phyloP scores from a whole-genome alignment of 1,140 invertebrate species.

The Sycophila sp. region DNA sequence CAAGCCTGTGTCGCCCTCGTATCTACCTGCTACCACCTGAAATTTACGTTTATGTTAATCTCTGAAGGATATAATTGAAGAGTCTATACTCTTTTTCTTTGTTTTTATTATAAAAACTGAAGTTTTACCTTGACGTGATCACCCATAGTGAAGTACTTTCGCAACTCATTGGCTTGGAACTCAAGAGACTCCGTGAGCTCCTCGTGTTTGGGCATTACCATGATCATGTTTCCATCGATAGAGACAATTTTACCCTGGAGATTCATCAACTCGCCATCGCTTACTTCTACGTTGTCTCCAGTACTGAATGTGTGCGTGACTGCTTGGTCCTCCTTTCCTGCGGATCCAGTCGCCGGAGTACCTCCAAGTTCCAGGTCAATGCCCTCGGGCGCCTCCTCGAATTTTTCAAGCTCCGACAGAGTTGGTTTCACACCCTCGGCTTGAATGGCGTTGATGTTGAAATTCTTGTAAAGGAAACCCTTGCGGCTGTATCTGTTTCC shows the following conservation, averaged over 20 bases:
- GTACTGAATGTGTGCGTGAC: slow-evolving; percentile 88
- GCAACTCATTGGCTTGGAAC: slow-evolving; percentile 90
- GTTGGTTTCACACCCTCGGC: slow-evolving; percentile 95
- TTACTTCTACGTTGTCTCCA: slow-evolving; percentile 96
- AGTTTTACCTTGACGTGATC: slow-evolving; percentile 97
- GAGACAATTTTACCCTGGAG: slow-evolving; percentile 92
- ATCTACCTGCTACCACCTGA: too few relatives aligned
- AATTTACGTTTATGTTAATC: too few relatives aligned
- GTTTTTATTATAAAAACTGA: too few relatives aligned
- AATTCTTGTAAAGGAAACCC: slow-evolving; percentile 95
- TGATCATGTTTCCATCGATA: slow-evolving; percentile 95
- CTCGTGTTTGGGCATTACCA: slow-evolving; percentile 96
- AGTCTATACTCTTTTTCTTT: too few relatives aligned
- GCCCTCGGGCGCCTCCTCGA: slow-evolving; percentile 94
- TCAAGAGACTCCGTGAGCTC: slow-evolving; percentile 90
- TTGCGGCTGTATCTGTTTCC: slow-evolving; percentile 93
- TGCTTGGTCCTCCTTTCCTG: too few relatives aligned
- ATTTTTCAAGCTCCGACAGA: slow-evolving; percentile 91
- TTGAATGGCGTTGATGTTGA: slow-evolving; percentile 90
- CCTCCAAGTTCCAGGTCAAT: slow-evolving; percentile 80
- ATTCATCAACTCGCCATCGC: slow-evolving; percentile 93
- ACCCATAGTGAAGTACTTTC: slow-evolving; percentile 93
- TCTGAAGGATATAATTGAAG: too few relatives aligned
- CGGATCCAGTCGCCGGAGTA: slow-evolving; percentile 63
- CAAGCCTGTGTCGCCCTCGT: too few relatives aligned